Evolutionary conservation across 2,113 vertebrate species (phyloP).

Genomic region (Cebidichthys violaceus): DNA sequence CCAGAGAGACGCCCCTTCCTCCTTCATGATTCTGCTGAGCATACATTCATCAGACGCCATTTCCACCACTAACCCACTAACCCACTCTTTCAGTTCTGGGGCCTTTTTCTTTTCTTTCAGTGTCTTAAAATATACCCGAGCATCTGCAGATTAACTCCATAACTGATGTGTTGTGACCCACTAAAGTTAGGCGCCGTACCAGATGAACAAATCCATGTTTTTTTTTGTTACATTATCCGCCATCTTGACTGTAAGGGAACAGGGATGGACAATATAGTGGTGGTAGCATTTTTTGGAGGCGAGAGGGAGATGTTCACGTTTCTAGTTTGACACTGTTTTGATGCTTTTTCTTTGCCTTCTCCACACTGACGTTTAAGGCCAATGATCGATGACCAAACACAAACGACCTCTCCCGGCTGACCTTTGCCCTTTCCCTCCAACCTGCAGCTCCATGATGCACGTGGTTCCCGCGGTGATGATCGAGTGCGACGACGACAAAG

Average conservation of each 20-base stretch:
- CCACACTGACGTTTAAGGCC: neutral
- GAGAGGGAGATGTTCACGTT: neutral
- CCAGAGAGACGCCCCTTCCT: neutral
- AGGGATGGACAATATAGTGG: neutral
- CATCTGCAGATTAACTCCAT: no score
- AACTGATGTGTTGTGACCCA: no score
- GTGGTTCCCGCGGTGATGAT: conserved; percentile 92
- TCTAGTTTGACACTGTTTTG: neutral
- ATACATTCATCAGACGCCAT: neutral
- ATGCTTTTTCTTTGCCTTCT: neutral
- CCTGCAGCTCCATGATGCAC: conserved; percentile 91
- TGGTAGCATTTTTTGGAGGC: no score
- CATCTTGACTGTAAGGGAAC: neutral
- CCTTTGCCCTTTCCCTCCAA: conserved; percentile 23
- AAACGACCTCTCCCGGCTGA: conserved; percentile 33
- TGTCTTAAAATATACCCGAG: neutral
- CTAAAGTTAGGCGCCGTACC: no score
- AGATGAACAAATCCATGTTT: no score
- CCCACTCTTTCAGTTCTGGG: neutral
- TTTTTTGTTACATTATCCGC: neutral
- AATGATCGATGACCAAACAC: neutral
- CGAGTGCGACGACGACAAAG: conserved; percentile 95
- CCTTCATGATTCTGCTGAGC: neutral
- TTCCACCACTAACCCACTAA: neutral
- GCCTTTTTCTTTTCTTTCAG: neutral